Conservation (phyloP, 1,140 invertebrate species). For the Oncopodura yosiiana region DNA sequence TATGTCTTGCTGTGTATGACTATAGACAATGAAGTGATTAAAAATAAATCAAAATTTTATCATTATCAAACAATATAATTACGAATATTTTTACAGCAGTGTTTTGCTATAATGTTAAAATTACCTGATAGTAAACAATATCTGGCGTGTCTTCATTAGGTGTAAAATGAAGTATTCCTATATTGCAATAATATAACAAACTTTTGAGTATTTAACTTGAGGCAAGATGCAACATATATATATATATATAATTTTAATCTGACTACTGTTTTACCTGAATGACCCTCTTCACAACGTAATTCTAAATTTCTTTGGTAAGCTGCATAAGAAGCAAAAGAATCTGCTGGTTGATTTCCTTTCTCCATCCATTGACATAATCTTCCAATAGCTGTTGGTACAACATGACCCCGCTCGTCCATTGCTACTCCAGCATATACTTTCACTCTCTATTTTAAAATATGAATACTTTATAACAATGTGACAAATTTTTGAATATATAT, state of each 20-base stretch:
- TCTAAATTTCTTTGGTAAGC: slow-evolving; percentile 75
- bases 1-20: slow-evolving; percentile 82
- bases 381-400: slow-evolving; percentile 61
- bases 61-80: background rate
- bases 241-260: background rate
- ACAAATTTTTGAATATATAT: background rate
- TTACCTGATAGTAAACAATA: slow-evolving; percentile 83
- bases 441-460: slow-evolving; percentile 50
- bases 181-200: background rate
- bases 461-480: background rate
- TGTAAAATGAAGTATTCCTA: slow-evolving; percentile 65
- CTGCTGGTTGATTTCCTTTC: slow-evolving; percentile 57
- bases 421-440: slow-evolving; percentile 70
- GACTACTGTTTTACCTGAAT: slow-evolving; percentile 50
- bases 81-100: too few relatives aligned
- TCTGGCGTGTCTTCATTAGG: slow-evolving; percentile 78
- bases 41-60: background rate
- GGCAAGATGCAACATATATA: background rate
- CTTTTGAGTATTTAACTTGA: background rate
- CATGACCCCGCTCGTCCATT: slow-evolving; percentile 52
- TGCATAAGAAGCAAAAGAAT: slow-evolving; percentile 67
- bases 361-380: slow-evolving; percentile 77
- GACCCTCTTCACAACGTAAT: slow-evolving; percentile 68
- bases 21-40: slow-evolving; percentile 41
- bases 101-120: background rate